Evolutionary conservation across 2,888 invertebrate species (phyloP), one percentile per base, ranked within the genome.

Genomic region (Magallana nippona): DNA sequence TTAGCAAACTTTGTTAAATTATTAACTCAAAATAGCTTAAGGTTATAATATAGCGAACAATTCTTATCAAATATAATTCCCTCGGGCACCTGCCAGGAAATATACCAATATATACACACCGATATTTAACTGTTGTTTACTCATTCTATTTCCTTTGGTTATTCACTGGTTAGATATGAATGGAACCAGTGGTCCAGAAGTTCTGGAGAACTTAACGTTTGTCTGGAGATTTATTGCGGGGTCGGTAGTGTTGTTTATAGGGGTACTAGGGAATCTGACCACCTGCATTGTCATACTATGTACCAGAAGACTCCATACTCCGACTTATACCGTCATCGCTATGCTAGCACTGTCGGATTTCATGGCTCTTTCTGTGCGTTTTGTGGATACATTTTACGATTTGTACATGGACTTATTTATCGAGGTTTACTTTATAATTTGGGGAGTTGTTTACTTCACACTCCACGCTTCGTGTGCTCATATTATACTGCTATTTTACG

Each of bases 191-290:
- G 22, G 15, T 27, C 2, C 15, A 10, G 15, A 15, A 1, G 15
- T 71, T 27, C 5, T 71, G 11, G 71, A 27, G 32, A 71, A 71
- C 71, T 27, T 32, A 8, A 27, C 71, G 13, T 71, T 71, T 71
- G 32, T 71, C 32, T 71, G 71, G 71, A 71, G 27, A 32, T 71
- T 71, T 27, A 71, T 71, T 27, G 71, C 71, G 10, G 71, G 71
- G 15, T 27, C 71, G 13, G 71, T 71, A 8, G 71, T 71, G 22
- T 15, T 71, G 71, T 71, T 71, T 13, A 71, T 71, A 27, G 71
- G 71, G 32, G 22, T 71, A 13, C 13, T 22, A 71, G 71, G 71
- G 27, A 71, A 71, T 13, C 13, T 71, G 71, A 71, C 71, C 5
- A 71, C 71, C 15, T 71, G 71, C 8, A 1, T 71, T 27, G 71